These are phyloP conservation scores for Dissostichus mawsoni DNA, from an alignment of 2,113 vertebrate genomes.

Conservation along the genomic window DNA sequence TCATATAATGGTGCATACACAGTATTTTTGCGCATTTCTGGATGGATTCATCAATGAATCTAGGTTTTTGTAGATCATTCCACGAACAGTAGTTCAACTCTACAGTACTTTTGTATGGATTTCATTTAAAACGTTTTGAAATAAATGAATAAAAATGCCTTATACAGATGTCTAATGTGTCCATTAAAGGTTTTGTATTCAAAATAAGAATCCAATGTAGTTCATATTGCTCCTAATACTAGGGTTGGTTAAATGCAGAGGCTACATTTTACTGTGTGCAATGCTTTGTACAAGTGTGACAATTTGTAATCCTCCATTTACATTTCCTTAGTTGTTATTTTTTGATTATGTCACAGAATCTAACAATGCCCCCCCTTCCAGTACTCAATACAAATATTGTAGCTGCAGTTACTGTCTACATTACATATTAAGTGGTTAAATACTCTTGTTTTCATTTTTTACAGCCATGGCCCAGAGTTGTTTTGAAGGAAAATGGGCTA, in stretches of 20 bases:
- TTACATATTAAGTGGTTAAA: background rate
- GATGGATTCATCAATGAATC: background rate
- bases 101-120: constrained; percentile 38
- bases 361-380: too few species aligned
- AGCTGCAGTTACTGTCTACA: background rate
- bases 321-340: background rate
- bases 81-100: background rate
- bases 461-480: too few species aligned
- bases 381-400: background rate
- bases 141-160: constrained; percentile 38
- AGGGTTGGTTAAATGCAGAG: too few species aligned
- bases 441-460: background rate
- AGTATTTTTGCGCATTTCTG: background rate
- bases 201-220: background rate
- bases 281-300: too few species aligned
- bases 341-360: background rate
- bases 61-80: constrained; percentile 36
- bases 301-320: too few species aligned
- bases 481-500: too few species aligned
- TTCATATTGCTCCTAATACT: background rate
- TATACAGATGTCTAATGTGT: constrained; percentile 9
- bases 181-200: background rate
- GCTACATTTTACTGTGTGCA: too few species aligned
- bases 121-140: constrained; percentile 42
- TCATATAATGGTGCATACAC: background rate